Conservation (phyloP, 2,888 invertebrate genomes). For the Eupithecia inturbata region DNA sequence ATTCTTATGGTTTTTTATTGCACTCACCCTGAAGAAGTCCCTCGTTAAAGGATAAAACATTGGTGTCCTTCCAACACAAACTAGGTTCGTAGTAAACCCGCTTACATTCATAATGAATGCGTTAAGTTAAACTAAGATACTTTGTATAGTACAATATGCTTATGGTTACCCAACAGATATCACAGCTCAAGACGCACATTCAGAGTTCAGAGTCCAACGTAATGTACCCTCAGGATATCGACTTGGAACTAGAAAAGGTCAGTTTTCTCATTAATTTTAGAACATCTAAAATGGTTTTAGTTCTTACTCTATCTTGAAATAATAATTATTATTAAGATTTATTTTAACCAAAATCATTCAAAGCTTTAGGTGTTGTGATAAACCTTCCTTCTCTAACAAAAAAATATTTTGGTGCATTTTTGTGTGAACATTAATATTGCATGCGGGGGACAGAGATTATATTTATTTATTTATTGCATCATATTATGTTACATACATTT, state of each 20-base stretch:
- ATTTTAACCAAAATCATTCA: neutral
- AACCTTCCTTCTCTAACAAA: constrained; percentile 25
- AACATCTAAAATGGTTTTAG: neutral
- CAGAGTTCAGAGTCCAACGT: constrained; percentile 76
- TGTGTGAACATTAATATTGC: constrained; percentile 52
- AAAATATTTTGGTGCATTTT: constrained; percentile 32
- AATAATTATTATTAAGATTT: neutral
- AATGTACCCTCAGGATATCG: constrained; percentile 83
- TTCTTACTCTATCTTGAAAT: neutral
- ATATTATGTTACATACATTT: too few relatives aligned
- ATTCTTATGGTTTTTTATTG: too few relatives aligned
- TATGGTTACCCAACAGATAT: constrained; percentile 51
- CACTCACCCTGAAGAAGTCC: too few relatives aligned
- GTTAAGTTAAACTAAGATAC: neutral
- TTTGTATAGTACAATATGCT: neutral
- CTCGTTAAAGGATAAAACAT: too few relatives aligned
- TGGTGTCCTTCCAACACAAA: too few relatives aligned
- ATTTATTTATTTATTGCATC: too few relatives aligned
- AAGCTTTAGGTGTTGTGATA: constrained; percentile 7
- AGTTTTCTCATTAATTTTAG: constrained; percentile 39
- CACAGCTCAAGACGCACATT: constrained; percentile 81
- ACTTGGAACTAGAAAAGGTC: constrained; percentile 80
- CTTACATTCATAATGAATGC: neutral
- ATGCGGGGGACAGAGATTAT: constrained; percentile 61
- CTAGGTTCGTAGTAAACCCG: too few relatives aligned